Percentiles rank a stretch among this genome's conserved stretches.
Evolutionary conservation across 2,888 invertebrate species (phyloP).

Genomic region (Trissonchulus sp.): DNA sequence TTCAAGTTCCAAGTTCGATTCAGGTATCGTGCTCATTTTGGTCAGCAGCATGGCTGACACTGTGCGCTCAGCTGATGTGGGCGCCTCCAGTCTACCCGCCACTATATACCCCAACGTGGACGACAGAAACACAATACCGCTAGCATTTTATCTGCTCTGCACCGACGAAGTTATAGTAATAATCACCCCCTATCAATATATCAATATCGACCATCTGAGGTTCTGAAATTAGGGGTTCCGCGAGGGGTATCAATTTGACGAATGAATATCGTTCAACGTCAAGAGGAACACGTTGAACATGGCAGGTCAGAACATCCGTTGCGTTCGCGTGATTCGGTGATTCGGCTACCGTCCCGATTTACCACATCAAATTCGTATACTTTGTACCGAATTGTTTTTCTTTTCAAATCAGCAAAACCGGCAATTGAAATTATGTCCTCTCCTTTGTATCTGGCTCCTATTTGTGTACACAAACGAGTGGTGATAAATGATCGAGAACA

Average conservation of each 20-base stretch:
- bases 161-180: too few species aligned
- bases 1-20: slow-evolving; percentile 23
- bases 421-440: slow-evolving; percentile 1
- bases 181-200: too few species aligned
- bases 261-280: too few species aligned
- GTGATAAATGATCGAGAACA: slow-evolving; percentile 19
- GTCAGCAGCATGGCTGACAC: slow-evolving; percentile 25
- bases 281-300: slow-evolving; percentile 6
- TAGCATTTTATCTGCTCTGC: too few species aligned
- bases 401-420: background rate
- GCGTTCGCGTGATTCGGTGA: background rate
- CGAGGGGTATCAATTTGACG: too few species aligned
- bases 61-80: background rate
- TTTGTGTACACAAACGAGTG: background rate
- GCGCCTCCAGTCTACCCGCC: slow-evolving; percentile 15
- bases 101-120: slow-evolving; percentile 14
- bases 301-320: slow-evolving; percentile 3
- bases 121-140: too few species aligned
- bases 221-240: too few species aligned
- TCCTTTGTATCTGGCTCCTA: background rate
- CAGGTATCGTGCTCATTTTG: too few species aligned
- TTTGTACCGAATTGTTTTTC: background rate
- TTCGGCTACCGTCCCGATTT: background rate
- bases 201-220: too few species aligned
- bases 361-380: slow-evolving; percentile 12